A percentile compares a stretch with the other conserved stretches of the same genome.
phyloP scores from a whole-genome alignment of 1,140 invertebrate species.

The Mercenaria mercenaria region DNA sequence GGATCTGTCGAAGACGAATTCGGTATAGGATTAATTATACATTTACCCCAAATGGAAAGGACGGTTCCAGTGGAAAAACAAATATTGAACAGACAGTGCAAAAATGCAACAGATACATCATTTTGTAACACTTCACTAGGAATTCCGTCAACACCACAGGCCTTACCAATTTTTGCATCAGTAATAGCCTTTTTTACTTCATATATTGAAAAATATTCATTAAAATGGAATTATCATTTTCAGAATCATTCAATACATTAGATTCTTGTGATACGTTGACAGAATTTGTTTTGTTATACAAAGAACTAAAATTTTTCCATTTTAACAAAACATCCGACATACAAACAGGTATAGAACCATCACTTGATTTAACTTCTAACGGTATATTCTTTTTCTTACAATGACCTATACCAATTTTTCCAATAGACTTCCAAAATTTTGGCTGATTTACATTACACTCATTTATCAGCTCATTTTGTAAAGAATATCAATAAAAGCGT shows the following conservation, averaged over 20 bases:
- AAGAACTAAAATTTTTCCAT: slow-evolving; percentile 35
- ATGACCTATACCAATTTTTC: neutral
- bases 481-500: slow-evolving; percentile 12
- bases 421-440: slow-evolving; percentile 14
- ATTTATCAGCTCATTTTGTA: slow-evolving; percentile 28
- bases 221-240: neutral
- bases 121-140: slow-evolving; percentile 18
- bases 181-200: slow-evolving; percentile 32
- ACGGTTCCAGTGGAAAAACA: slow-evolving; percentile 8
- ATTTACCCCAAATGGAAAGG: slow-evolving; percentile 25
- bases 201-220: neutral
- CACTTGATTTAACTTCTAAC: neutral
- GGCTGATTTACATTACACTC: neutral
- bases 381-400: neutral
- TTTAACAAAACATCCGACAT: neutral
- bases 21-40: slow-evolving; percentile 27
- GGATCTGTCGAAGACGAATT: neutral
- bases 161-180: slow-evolving; percentile 20
- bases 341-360: neutral
- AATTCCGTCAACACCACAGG: slow-evolving; percentile 29
- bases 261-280: neutral
- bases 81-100: slow-evolving; percentile 30
- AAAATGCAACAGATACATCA: neutral
- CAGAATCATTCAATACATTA: neutral
- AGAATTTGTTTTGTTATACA: neutral